Base-by-base conservation (phyloP, 1,140 invertebrate genomes). In the Meteorus sp. region DNA sequence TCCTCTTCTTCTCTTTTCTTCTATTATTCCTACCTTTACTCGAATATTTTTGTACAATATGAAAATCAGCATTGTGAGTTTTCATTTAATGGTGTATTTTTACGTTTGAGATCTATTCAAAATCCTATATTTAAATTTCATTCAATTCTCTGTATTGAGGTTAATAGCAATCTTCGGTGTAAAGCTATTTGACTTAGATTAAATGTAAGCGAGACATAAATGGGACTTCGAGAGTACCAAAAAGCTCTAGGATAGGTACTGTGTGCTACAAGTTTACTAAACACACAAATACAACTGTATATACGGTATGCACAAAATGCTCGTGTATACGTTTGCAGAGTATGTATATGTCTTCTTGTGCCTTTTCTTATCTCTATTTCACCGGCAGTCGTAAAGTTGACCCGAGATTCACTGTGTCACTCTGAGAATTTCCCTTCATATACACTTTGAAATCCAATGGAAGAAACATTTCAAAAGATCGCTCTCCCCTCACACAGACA, bases 361-460 rank as follows among this genome's bases (percentile, higher is more conserved):
- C 47, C 27, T 27, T 48, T 50, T 50, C 47, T 50, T 50, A 50
- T 50, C 47, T 50, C 27, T 33, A 50, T 50, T 50, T 50, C 27
- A 50, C 47, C 47, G 23, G 47, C 27, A 50, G 47, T 50, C 27
- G 47, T 50, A 50, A 50, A 50, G 47, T 50, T 50, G 47, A 50
- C 47, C 47, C 23, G 47, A 50, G 27, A 50, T 33, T 50, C 47
- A 33, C 27, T 50, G 27, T 23, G 45, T 33, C 23, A 5, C 47
- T 50, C 23, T 50, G 23, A 50, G 47, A 33, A 50, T 33, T 11
- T 33, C 27, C 33, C 33, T 50, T 50, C 25, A 50, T 33, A 50
- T 23, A 48, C 27, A 39, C 23, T 50, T 50, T 22, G 29, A 15
- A 37, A 52, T 37, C 50, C 15, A 52, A 33, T 52, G 6, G 19